Base-by-base conservation (phyloP, 53 echinoderm and acorn worm genomes). In the Henricia sp. region DNA sequence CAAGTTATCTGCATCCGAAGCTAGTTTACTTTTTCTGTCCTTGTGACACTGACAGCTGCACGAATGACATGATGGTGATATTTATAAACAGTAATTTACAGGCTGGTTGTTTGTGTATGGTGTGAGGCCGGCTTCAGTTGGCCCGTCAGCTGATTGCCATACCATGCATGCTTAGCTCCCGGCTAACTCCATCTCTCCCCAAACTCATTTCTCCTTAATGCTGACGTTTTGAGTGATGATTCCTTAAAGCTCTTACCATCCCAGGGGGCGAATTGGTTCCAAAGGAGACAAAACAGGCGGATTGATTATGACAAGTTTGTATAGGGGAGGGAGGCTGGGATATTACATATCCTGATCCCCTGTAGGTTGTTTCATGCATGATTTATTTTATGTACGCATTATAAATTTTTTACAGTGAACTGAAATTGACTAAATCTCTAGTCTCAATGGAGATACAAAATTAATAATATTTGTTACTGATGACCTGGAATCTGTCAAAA, bases 121-220 rank as follows among this genome's bases (percentile, higher is more conserved):
- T 9, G 37, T 12, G 55, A 19, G 55, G 58, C 25, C 27, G 21
- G 52, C 19, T 51, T 8, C 3, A 8, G 52, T 51, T 51, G 17
- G 17, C 52, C 52, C 29, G 80, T 28, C 80, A 80, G 80, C 80
- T 80, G 80, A 80, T 63, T 80, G 80, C 80, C 80, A 80, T 80
- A 46, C 80, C 80, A 80, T 63, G 41, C 63, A 20, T 80, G 63
- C 14, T 80, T 80, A 50, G 44, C 80, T 80, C 50, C 36, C 17
- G 76, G 76, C 76, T 67, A 38, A 21, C 37, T 67, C 21, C 17
- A 37, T 67, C 6, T 13, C 20, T 38, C 67, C 21, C 37, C 6
- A n/a, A n/a, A n/a, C n/a, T n/a, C n/a, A n/a, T n/a, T n/a, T n/a
- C 39, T 2, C 76, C 17, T 37, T 52, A 6, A 1, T 53, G 36